Evolutionary conservation across 2,797 vertebrate species (phyloP).

Genomic region (Eospalax fontanierii): DNA sequence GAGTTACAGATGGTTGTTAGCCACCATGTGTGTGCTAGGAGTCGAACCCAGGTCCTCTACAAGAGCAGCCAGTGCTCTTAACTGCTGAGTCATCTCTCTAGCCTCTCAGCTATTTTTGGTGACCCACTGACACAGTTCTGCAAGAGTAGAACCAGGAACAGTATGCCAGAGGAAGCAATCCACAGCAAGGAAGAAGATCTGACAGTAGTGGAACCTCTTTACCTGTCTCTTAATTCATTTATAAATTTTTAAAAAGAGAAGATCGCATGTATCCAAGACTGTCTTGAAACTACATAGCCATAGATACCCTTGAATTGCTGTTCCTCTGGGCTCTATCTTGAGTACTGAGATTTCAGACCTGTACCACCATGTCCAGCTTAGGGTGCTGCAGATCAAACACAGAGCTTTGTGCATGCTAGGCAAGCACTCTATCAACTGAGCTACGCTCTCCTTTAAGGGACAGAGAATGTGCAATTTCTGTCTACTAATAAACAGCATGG

Average conservation of each 20-base stretch:
- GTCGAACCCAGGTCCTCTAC: too few species aligned
- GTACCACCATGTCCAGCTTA: not conserved
- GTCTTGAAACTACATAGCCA: not conserved
- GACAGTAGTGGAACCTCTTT: not conserved
- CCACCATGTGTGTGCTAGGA: too few species aligned
- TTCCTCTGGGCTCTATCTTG: too few species aligned
- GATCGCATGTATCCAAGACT: not conserved
- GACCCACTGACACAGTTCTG: slow-evolving; percentile 78
- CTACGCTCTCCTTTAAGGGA: not conserved
- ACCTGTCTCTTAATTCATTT: not conserved
- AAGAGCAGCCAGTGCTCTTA: too few species aligned
- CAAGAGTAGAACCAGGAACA: slow-evolving; percentile 36
- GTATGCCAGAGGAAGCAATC: slow-evolving; percentile 6
- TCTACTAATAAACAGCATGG: not conserved
- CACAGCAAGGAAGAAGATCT: not conserved
- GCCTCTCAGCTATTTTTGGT: slow-evolving; percentile 48
- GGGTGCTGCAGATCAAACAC: not conserved
- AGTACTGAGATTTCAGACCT: not conserved
- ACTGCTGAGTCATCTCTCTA: too few species aligned
- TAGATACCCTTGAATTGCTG: not conserved
- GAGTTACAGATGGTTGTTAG: too few species aligned
- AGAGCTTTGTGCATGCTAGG: not conserved
- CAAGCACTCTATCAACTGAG: not conserved
- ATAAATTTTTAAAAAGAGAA: not conserved
- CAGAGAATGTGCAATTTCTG: not conserved